Conservation (phyloP, 2,888 invertebrate species). For the Limulus polyphemus region DNA sequence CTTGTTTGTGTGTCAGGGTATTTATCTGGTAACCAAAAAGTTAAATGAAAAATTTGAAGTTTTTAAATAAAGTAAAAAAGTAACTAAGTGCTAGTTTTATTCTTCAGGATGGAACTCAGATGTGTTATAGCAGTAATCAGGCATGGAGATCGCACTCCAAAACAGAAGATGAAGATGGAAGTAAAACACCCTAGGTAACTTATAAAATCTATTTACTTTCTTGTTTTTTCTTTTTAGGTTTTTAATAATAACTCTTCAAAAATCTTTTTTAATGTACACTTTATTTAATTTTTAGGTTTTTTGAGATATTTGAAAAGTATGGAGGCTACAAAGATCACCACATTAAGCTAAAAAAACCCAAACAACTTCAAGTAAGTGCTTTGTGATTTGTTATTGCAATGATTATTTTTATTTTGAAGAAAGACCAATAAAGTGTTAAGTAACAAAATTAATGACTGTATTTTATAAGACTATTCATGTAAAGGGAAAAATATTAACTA, state of each 20-base stretch:
- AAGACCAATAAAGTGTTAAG: no score
- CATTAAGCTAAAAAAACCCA: slow-evolving; percentile 92
- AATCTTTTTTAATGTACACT: no score
- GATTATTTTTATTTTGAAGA: slow-evolving; percentile 1
- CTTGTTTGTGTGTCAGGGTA: no score
- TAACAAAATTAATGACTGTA: no score
- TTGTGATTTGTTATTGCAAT: neutral
- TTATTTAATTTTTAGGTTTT: slow-evolving; percentile 54
- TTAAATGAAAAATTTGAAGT: no score
- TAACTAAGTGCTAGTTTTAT: slow-evolving; percentile 1
- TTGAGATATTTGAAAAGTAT: slow-evolving; percentile 95
- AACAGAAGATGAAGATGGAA: slow-evolving; percentile 99
- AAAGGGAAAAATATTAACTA: neutral
- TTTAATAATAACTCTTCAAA: no score
- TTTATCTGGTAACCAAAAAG: no score
- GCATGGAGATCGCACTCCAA: slow-evolving; percentile 97
- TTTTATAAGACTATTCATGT: slow-evolving; percentile 1
- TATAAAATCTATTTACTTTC: slow-evolving; percentile 1
- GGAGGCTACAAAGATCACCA: slow-evolving; percentile 91
- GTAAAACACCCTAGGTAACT: slow-evolving; percentile 82
- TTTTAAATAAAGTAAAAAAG: neutral
- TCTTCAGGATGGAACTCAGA: slow-evolving; percentile 58
- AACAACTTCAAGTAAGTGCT: slow-evolving; percentile 60
- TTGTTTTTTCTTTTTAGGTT: no score
- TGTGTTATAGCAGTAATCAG: slow-evolving; percentile 96